Conservation (phyloP, 2,113 vertebrate genomes). For the Galemys pyrenaicus region DNA sequence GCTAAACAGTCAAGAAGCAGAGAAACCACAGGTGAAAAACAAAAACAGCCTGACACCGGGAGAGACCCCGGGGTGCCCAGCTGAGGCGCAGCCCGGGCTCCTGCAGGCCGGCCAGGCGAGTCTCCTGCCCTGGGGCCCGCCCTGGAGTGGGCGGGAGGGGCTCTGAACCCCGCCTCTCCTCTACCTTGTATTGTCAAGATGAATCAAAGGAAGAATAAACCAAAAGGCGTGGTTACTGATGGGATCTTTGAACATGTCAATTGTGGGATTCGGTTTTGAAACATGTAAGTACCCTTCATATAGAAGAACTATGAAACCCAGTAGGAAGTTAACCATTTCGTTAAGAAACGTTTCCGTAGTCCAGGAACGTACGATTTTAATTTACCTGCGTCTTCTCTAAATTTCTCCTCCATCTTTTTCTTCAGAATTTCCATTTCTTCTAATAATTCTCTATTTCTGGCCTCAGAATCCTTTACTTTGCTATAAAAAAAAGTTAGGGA, state of each 20-base stretch:
- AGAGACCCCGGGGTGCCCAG: too few relatives aligned
- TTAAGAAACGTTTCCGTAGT: conserved; percentile 1
- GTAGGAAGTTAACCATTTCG: not conserved
- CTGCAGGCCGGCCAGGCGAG: too few relatives aligned
- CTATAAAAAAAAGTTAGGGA: conserved; percentile 77
- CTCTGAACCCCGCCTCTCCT: too few relatives aligned
- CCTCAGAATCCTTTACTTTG: conserved; percentile 94
- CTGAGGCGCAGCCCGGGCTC: too few relatives aligned
- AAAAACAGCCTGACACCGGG: too few relatives aligned
- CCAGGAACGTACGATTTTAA: conserved; percentile 38
- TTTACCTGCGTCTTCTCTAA: conserved; percentile 91
- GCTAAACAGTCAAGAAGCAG: too few relatives aligned
- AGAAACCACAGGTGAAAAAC: too few relatives aligned
- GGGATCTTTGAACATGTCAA: rapidly evolving
- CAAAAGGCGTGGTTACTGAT: not conserved
- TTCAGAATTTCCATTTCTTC: conserved; percentile 93
- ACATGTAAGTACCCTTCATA: too few relatives aligned
- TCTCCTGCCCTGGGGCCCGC: too few relatives aligned
- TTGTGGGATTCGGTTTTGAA: not conserved
- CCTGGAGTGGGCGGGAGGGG: too few relatives aligned
- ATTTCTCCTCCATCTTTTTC: conserved; percentile 95
- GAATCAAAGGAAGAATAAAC: conserved; percentile 46
- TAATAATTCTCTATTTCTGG: conserved; percentile 88
- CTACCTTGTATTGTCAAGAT: not conserved
- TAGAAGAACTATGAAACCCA: not conserved